Percentiles rank a stretch among this genome's conserved stretches.
Conservation (phyloP, 53 echinoderm and acorn worm species). For the Arbacia lixula region DNA sequence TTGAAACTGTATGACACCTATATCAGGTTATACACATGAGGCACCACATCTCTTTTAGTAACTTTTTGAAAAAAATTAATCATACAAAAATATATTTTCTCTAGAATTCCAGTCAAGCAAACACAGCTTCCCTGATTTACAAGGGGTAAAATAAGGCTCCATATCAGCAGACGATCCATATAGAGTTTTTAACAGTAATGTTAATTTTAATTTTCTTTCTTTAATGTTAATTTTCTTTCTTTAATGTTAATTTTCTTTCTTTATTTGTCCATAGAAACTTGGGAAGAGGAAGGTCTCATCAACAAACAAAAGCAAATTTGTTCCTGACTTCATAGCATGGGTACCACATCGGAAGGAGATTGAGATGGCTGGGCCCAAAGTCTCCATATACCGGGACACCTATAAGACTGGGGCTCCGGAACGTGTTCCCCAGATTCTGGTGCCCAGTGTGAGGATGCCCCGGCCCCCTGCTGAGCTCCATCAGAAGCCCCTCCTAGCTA, state of each 20-base stretch:
- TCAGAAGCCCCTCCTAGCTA: conserved; percentile 23
- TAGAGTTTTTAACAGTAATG: too few relatives aligned
- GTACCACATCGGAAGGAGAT: conserved; percentile 91
- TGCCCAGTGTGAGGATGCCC: conserved; percentile 55
- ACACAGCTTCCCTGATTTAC: too few relatives aligned
- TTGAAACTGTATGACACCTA: too few relatives aligned
- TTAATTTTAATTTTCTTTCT: too few relatives aligned
- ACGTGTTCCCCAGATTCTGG: conserved; percentile 74
- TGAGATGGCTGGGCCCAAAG: conserved; percentile 73
- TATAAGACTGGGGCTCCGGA: conserved; percentile 48
- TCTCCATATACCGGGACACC: conserved; percentile 92
- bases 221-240: too few relatives aligned
- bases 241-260: conserved; percentile 12
- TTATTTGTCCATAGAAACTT: conserved; percentile 68
- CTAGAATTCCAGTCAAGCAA: too few relatives aligned
- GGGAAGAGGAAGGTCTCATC: conserved; percentile 92
- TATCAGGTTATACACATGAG: too few relatives aligned
- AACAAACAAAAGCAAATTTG: conserved; percentile 72
- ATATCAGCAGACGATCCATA: too few relatives aligned
- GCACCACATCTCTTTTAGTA: too few relatives aligned
- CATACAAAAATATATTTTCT: too few relatives aligned
- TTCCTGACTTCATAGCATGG: conserved; percentile 97
- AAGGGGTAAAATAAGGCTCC: too few relatives aligned
- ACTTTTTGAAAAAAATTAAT: too few relatives aligned
- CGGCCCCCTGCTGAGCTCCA: conserved; percentile 13